Evolutionary conservation across 1,140 invertebrate species (phyloP).

Genomic region (Tenebrio molitor): DNA sequence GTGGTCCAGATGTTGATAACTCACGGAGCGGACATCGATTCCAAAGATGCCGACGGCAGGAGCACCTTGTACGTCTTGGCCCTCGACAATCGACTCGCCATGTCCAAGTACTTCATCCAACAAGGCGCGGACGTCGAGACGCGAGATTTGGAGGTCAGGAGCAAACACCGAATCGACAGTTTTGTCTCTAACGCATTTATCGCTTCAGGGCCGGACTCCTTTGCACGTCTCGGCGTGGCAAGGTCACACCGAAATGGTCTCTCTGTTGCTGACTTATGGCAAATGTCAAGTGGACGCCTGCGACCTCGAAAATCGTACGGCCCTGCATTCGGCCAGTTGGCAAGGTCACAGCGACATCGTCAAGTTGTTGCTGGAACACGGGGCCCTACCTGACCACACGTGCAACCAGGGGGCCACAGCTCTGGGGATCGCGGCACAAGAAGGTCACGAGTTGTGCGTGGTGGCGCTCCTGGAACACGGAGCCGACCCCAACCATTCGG

Average conservation of each 20-base stretch:
- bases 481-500: slow-evolving; percentile 93
- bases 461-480: slow-evolving; percentile 87
- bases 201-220: slow-evolving; percentile 85
- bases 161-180: no score
- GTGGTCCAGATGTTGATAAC: slow-evolving; percentile 81
- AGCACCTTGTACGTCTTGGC: slow-evolving; percentile 93
- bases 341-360: slow-evolving; percentile 91
- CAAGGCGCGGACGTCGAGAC: slow-evolving; percentile 87
- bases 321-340: slow-evolving; percentile 95
- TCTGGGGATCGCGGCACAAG: slow-evolving; percentile 86
- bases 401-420: slow-evolving; percentile 96
- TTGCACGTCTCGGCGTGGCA: slow-evolving; percentile 96
- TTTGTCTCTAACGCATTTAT: no score
- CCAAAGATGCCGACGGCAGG: slow-evolving; percentile 91
- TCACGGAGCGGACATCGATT: slow-evolving; percentile 89
- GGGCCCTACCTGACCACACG: slow-evolving; percentile 88
- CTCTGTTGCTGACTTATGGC: slow-evolving; percentile 81
- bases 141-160: slow-evolving; percentile 91
- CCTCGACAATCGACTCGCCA: slow-evolving; percentile 89
- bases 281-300: slow-evolving; percentile 88
- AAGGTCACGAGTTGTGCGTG: slow-evolving; percentile 94
- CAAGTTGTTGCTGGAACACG: slow-evolving; percentile 81
- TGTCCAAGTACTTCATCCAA: slow-evolving; percentile 86
- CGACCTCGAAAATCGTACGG: slow-evolving; percentile 90
- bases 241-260: slow-evolving; percentile 93